A percentile compares a stretch with the other conserved stretches of the same genome.
Conservation (phyloP, 2,888 invertebrate genomes). For the Diabrotica balteata region DNA sequence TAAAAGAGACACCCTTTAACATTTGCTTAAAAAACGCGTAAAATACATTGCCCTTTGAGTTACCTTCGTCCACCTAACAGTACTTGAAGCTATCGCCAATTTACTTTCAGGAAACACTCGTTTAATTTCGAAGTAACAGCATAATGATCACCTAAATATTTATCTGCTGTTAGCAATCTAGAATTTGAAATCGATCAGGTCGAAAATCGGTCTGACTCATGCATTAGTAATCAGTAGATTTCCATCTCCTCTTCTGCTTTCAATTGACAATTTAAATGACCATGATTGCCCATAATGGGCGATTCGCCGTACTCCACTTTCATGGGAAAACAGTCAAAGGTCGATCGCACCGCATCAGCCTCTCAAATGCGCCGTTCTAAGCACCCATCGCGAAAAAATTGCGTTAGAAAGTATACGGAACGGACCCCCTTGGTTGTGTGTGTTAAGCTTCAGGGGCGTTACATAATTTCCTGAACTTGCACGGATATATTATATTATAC, state of each 20-base stretch:
- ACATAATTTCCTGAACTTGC: background rate
- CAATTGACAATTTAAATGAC: constrained; percentile 22
- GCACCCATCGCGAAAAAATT: constrained; percentile 5
- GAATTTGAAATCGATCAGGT: too few relatives aligned
- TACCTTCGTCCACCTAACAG: too few relatives aligned
- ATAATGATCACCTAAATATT: too few relatives aligned
- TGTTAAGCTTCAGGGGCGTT: constrained; percentile 2
- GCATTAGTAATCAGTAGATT: constrained; percentile 11
- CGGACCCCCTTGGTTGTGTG: constrained; percentile 9
- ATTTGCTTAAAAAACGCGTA: too few relatives aligned
- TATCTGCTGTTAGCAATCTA: too few relatives aligned
- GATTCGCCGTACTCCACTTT: constrained; percentile 23
- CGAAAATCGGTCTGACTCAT: background rate
- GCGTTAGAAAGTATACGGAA: constrained; percentile 12
- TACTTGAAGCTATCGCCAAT: too few relatives aligned
- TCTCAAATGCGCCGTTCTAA: background rate
- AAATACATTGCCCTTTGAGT: too few relatives aligned
- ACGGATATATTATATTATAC: background rate
- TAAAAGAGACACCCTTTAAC: too few relatives aligned
- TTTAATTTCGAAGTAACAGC: too few relatives aligned
- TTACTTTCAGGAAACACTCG: too few relatives aligned
- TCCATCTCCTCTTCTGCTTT: constrained; percentile 10
- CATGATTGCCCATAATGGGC: constrained; percentile 21
- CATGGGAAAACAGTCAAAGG: constrained; percentile 28
- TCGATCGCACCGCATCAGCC: constrained; percentile 15